A percentile compares a stretch with the other conserved stretches of the same genome.
Conservation (phyloP, 1,140 invertebrate genomes). For the Bradysia coprophila region DNA sequence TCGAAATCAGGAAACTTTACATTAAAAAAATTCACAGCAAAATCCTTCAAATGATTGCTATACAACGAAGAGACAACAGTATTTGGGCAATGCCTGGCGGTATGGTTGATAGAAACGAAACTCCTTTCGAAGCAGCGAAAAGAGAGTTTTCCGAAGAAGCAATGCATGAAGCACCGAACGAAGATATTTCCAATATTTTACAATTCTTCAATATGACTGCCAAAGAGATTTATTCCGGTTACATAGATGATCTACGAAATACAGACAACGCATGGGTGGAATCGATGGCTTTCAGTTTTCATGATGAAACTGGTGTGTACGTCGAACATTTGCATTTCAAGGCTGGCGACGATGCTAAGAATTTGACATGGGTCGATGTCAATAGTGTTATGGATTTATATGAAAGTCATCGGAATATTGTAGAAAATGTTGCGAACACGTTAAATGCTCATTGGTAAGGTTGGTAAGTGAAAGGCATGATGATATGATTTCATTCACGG, state of each 20-base stretch:
- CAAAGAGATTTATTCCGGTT: constrained; percentile 60
- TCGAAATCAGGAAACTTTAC: background rate
- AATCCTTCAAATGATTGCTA: constrained; percentile 79
- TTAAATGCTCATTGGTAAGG: constrained; percentile 28
- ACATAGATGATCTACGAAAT: constrained; percentile 92
- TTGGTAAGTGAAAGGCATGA: too few relatives aligned
- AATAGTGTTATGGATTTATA: constrained; percentile 50
- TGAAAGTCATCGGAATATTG: constrained; percentile 58
- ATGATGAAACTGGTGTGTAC: constrained; percentile 51
- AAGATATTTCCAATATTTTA: constrained; percentile 35
- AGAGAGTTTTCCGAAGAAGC: constrained; percentile 93
- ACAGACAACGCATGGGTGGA: constrained; percentile 98
- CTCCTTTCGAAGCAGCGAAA: constrained; percentile 52
- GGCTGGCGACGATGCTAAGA: constrained; percentile 82
- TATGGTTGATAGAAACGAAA: constrained; percentile 88
- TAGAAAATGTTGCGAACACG: constrained; percentile 25
- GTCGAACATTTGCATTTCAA: constrained; percentile 45
- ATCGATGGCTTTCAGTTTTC: constrained; percentile 81
- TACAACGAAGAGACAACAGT: constrained; percentile 63
- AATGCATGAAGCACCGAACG: constrained; percentile 30
- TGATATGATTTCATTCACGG: too few relatives aligned
- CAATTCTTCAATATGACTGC: constrained; percentile 54
- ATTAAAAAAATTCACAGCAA: constrained; percentile 31
- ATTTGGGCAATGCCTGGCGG: constrained; percentile 90
- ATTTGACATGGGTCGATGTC: constrained; percentile 73